Evolutionary conservation across 37 sponge, comb jelly and placozoan genomes (phyloP).

Genomic region (Oopsacas minuta): DNA sequence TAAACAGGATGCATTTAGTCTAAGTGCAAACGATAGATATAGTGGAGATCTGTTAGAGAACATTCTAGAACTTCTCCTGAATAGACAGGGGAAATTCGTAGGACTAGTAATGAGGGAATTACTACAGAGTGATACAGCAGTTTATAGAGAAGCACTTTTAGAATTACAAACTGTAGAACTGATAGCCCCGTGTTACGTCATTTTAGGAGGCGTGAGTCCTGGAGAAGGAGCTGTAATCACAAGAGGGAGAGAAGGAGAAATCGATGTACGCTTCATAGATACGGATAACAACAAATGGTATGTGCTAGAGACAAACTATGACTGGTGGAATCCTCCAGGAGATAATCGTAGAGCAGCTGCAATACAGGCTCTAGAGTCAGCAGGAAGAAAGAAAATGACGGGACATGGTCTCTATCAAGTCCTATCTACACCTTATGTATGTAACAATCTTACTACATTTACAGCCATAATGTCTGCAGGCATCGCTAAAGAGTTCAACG

Average conservation of each 20-base stretch:
- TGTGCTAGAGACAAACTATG: constrained; percentile 87
- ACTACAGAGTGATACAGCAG: constrained; percentile 16
- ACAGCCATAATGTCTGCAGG: constrained; percentile 61
- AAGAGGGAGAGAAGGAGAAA: constrained; percentile 32
- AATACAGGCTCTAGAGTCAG: constrained; percentile 42
- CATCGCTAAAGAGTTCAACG: constrained; percentile 29
- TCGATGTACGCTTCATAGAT: constrained; percentile 49
- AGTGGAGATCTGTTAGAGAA: constrained; percentile 28
- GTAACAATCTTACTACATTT: constrained; percentile 59
- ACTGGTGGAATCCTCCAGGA: constrained; percentile 57
- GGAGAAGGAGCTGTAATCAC: constrained; percentile 78
- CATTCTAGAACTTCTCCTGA: constrained; percentile 27
- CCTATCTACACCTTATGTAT: constrained; percentile 55
- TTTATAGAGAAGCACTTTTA: constrained; percentile 35
- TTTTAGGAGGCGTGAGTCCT: constrained; percentile 57
- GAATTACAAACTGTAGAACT: constrained; percentile 40
- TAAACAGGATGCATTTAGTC: constrained; percentile 46
- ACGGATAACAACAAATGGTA: constrained; percentile 46
- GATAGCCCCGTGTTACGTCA: constrained; percentile 75
- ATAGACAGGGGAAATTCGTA: constrained; percentile 23
- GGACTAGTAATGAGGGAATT: constrained; percentile 34
- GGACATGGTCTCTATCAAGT: constrained; percentile 35
- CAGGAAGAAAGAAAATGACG: constrained; percentile 26
- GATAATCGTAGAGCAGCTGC: constrained; percentile 76
- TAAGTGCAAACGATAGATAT: constrained; percentile 66